Evolutionary conservation across 2,797 vertebrate species (phyloP).

Genomic region (Naso thynnoides): DNA sequence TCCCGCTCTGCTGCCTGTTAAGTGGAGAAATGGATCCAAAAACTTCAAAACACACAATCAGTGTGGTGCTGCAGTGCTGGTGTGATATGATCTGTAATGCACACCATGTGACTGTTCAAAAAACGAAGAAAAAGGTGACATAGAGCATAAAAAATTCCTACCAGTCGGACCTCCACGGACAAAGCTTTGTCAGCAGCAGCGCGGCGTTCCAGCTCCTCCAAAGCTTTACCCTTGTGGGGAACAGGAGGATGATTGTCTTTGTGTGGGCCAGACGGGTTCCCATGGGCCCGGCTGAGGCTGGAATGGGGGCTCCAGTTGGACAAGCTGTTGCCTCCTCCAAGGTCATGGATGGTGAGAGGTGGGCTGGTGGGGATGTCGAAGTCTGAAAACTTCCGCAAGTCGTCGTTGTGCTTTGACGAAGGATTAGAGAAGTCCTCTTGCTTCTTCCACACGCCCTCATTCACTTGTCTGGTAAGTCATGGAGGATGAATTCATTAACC

Average conservation of each 20-base stretch:
- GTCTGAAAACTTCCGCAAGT: slow-evolving; percentile 88
- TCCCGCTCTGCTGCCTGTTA: slow-evolving; percentile 94
- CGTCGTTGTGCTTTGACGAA: slow-evolving; percentile 90
- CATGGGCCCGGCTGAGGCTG: slow-evolving; percentile 73
- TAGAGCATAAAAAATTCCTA: slow-evolving; percentile 50
- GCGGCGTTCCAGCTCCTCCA: slow-evolving; percentile 89
- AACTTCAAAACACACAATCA: slow-evolving; percentile 11
- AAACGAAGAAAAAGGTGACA: not conserved
- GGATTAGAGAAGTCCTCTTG: slow-evolving; percentile 88
- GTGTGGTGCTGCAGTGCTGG: not conserved
- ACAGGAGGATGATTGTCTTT: slow-evolving; percentile 85
- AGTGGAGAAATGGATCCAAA: slow-evolving; percentile 13
- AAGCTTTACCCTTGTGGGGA: slow-evolving; percentile 87
- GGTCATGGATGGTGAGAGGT: slow-evolving; percentile 89
- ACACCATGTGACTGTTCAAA: not conserved
- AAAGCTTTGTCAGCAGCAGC: slow-evolving; percentile 90
- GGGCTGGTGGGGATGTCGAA: slow-evolving; percentile 91
- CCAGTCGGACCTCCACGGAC: slow-evolving; percentile 93
- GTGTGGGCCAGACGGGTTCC: slow-evolving; percentile 78
- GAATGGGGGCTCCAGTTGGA: slow-evolving; percentile 87
- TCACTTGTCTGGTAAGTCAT: slow-evolving; percentile 88
- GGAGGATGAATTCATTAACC: slow-evolving; percentile 17
- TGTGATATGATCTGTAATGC: slow-evolving; percentile 1
- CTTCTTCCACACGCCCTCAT: slow-evolving; percentile 91
- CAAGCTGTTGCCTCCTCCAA: slow-evolving; percentile 80